Conservation (phyloP, 92 coral and sea anemone species). For the Actinernus sp. region DNA sequence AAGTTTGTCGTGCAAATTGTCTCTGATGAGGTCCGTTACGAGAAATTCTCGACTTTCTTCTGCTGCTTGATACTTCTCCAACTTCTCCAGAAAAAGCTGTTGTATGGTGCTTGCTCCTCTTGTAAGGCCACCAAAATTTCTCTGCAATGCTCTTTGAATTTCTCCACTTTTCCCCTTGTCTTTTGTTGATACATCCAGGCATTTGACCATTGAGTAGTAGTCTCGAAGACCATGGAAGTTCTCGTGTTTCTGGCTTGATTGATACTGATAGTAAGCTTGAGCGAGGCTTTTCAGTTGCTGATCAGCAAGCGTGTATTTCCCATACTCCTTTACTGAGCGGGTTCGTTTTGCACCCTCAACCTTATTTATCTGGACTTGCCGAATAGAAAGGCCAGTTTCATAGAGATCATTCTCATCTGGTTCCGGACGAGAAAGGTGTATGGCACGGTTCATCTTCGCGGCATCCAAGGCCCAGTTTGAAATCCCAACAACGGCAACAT, state of each 20-base stretch:
- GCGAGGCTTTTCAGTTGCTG: constrained; percentile 80
- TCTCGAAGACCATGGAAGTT: constrained; percentile 99
- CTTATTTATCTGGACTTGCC: constrained; percentile 38
- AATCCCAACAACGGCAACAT: constrained; percentile 98
- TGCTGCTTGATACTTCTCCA: constrained; percentile 24
- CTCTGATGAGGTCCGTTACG: constrained; percentile 75
- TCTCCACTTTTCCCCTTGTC: constrained; percentile 38
- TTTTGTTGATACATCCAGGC: constrained; percentile 52
- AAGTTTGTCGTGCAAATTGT: constrained; percentile 77
- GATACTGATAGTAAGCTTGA: constrained; percentile 81
- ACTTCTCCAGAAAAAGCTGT: constrained; percentile 66
- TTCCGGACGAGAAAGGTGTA: constrained; percentile 97
- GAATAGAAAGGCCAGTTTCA: constrained; percentile 92
- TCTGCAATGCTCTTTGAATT: constrained; percentile 82
- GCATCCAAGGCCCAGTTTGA: constrained; percentile 99
- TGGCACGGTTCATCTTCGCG: constrained; percentile 99
- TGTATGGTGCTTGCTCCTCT: constrained; percentile 70
- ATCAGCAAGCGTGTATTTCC: constrained; percentile 5
- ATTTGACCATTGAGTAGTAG: constrained; percentile 91
- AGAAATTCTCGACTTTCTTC: constrained; percentile 47
- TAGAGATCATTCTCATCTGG: constrained; percentile 84
- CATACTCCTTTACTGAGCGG: constrained; percentile 22
- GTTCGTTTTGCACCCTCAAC: constrained; percentile 8
- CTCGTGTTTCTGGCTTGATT: constrained; percentile 65
- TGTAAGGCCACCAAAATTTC: constrained; percentile 95